Evolutionary conservation across 2,113 vertebrate genomes (phyloP).

Genomic region (Plecotus auritus): DNA sequence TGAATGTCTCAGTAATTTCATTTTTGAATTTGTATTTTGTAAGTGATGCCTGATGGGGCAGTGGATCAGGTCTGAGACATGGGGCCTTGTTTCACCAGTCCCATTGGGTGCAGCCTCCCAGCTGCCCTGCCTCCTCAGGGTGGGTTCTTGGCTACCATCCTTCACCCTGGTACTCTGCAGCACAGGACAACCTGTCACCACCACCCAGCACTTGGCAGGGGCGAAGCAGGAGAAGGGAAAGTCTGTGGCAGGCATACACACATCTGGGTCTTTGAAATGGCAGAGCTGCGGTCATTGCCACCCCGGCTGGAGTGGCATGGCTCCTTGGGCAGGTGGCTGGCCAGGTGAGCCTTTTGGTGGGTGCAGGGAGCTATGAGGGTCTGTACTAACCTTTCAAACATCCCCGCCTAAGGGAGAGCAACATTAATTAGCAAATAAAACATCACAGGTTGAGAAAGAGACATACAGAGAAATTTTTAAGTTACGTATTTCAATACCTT

Average conservation of each 20-base stretch:
- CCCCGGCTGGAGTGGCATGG: rapidly evolving
- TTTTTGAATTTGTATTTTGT: background rate
- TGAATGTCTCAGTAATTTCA: background rate
- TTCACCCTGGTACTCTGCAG: background rate
- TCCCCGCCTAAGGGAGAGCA: background rate
- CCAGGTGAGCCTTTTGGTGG: background rate
- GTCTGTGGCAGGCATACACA: rapidly evolving
- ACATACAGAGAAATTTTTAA: background rate
- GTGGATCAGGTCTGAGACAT: background rate
- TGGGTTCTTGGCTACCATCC: background rate
- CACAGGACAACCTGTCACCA: too few relatives aligned
- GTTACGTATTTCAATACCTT: background rate
- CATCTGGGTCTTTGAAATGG: background rate
- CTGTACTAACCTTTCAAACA: rapidly evolving
- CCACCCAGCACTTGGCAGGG: too few relatives aligned
- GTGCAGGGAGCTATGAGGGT: rapidly evolving
- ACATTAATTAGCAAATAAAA: background rate
- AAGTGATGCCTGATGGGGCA: background rate
- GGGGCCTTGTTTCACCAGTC: background rate
- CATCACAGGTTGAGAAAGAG: background rate
- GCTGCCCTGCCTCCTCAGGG: background rate
- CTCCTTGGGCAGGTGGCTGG: background rate
- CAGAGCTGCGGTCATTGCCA: background rate
- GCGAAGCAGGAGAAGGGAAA: background rate
- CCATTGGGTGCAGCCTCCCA: background rate